Evolutionary conservation across 2,797 vertebrate species (phyloP).

Genomic region (Liasis olivaceus): DNA sequence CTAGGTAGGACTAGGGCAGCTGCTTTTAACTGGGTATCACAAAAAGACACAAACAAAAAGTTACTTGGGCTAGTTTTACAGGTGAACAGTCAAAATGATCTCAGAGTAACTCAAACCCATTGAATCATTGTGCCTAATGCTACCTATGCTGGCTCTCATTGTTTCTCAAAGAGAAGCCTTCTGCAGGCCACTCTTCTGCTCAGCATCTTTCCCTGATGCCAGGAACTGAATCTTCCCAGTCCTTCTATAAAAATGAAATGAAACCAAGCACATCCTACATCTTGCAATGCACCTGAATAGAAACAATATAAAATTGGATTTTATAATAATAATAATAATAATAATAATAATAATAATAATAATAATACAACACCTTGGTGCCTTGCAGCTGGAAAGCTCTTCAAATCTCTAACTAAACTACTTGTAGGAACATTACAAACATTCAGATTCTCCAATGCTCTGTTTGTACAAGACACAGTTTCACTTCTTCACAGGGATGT

Average conservation of each 20-base stretch:
- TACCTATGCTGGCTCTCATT: background rate
- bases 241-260: background rate
- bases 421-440: background rate
- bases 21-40: background rate
- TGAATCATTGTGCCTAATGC: background rate
- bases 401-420: background rate
- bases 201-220: background rate
- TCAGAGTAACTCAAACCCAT: background rate
- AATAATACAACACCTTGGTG: too few relatives aligned
- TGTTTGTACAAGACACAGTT: background rate
- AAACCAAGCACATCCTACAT: background rate
- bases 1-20: background rate
- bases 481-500: background rate
- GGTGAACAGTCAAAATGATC: background rate
- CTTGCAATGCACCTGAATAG: background rate
- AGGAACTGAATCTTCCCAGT: background rate
- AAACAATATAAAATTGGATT: background rate
- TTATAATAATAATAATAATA: background rate
- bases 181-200: background rate
- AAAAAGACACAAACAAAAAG: background rate
- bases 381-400: background rate
- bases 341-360: too few relatives aligned
- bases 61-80: background rate
- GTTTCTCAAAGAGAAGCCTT: background rate
- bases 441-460: background rate